phyloP scores from a whole-genome alignment of 2,113 vertebrate species.

The Gulo gulo region DNA sequence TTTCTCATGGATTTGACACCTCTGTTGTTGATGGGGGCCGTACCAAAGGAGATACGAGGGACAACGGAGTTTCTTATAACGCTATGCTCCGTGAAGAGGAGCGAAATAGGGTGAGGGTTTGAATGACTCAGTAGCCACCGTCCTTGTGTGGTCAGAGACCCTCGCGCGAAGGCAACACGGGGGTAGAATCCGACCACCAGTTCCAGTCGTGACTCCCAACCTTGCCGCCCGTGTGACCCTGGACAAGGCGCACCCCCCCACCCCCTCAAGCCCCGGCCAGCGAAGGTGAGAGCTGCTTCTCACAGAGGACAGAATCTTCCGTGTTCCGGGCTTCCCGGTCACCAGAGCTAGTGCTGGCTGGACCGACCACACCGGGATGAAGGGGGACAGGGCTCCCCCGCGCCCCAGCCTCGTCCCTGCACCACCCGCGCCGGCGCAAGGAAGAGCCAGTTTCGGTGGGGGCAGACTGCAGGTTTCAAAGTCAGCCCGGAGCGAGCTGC shows the following conservation, averaged over 20 bases:
- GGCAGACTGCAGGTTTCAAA: not conserved
- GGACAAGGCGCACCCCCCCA: not conserved
- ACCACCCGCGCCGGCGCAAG: rapidly evolving
- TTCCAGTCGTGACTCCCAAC: not conserved
- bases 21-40: not conserved
- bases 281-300: not conserved
- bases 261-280: no score
- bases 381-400: not conserved
- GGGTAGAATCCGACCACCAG: not conserved
- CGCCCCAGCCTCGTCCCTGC: not conserved
- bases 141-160: not conserved
- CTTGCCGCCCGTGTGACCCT: not conserved
- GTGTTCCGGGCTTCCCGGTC: no score
- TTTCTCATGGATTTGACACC: not conserved
- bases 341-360: rapidly evolving
- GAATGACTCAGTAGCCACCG: rapidly evolving
- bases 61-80: rapidly evolving
- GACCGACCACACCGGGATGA: no score
- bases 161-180: no score
- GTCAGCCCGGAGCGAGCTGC: not conserved
- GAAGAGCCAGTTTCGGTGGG: not conserved
- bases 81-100: rapidly evolving
- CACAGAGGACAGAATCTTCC: not conserved
- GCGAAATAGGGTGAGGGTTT: rapidly evolving
- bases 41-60: rapidly evolving